Evolutionary conservation across 2,888 invertebrate species (phyloP).

Genomic region (Molorchus minor): DNA sequence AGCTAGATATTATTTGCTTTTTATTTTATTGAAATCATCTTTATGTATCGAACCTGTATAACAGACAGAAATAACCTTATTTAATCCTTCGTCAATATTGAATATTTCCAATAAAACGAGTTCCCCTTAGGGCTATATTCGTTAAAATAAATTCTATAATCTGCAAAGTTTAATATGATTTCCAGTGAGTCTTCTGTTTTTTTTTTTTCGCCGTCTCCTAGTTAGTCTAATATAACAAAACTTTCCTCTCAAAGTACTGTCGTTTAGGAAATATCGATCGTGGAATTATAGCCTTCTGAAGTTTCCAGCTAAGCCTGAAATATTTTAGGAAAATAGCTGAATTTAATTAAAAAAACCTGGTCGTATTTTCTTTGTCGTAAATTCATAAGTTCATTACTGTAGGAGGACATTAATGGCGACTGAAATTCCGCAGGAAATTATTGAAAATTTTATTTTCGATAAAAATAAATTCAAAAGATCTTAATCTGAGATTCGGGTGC

Average conservation of each 20-base stretch:
- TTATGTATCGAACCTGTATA: too few species aligned
- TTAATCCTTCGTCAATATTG: too few species aligned
- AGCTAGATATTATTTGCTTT: too few species aligned
- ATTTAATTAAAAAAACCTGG: slow-evolving; percentile 19
- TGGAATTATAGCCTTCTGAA: slow-evolving; percentile 20
- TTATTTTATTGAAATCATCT: too few species aligned
- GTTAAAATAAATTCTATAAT: slow-evolving; percentile 17
- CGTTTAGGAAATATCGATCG: slow-evolving; percentile 17
- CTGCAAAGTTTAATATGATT: slow-evolving; percentile 24
- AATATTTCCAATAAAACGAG: slow-evolving; percentile 11
- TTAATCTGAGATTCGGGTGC: too few species aligned
- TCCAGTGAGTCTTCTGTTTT: slow-evolving; percentile 21
- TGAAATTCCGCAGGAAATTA: background rate
- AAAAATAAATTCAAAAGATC: too few species aligned
- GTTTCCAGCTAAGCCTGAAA: slow-evolving; percentile 18
- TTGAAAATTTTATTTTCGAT: background rate
- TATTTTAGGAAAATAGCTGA: slow-evolving; percentile 17
- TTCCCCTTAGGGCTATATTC: background rate
- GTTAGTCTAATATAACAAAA: slow-evolving; percentile 24
- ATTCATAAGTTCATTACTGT: slow-evolving; percentile 16
- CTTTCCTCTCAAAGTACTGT: slow-evolving; percentile 24
- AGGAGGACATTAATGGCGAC: slow-evolving; percentile 3
- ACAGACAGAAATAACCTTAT: too few species aligned
- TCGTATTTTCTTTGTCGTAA: background rate
- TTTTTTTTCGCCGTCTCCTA: slow-evolving; percentile 12